A percentile compares a stretch with the other conserved stretches of the same genome.
Conservation (phyloP, 2,888 invertebrate genomes). For the Scaptomyza polygonia region DNA sequence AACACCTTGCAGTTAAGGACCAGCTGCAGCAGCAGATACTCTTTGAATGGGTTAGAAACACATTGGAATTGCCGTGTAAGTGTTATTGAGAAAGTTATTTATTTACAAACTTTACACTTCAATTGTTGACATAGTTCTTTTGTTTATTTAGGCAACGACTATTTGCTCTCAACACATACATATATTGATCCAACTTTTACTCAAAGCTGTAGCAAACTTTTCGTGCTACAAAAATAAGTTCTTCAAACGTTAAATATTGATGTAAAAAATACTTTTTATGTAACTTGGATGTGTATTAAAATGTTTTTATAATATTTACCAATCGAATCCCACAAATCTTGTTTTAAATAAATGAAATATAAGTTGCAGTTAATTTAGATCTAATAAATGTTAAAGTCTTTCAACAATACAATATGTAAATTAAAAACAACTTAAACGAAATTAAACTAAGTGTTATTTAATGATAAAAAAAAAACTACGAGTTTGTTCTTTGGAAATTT, state of each 20-base stretch:
- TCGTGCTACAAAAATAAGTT: background rate
- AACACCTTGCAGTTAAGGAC: no score
- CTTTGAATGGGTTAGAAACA: background rate
- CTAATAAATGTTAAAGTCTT: no score
- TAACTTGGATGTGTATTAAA: no score
- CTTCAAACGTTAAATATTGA: no score
- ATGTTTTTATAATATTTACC: no score
- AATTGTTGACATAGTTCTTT: slow-evolving; percentile 28
- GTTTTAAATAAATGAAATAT: background rate
- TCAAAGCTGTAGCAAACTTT: background rate
- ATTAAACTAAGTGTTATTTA: background rate
- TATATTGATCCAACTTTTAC: slow-evolving; percentile 9
- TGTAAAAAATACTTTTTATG: background rate
- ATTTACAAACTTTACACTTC: slow-evolving; percentile 16
- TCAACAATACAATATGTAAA: no score
- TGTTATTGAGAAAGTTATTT: slow-evolving; percentile 31
- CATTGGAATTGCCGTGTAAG: slow-evolving; percentile 35
- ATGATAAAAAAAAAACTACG: background rate
- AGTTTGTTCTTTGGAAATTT: background rate
- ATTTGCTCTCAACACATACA: slow-evolving; percentile 4
- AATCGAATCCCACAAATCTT: no score
- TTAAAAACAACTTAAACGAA: background rate
- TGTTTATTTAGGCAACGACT: slow-evolving; percentile 27
- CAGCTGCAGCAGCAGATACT: slow-evolving; percentile 37
- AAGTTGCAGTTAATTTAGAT: background rate